Evolutionary conservation across 2,797 vertebrate genomes (phyloP).

Genomic region (Rhinella marina): DNA sequence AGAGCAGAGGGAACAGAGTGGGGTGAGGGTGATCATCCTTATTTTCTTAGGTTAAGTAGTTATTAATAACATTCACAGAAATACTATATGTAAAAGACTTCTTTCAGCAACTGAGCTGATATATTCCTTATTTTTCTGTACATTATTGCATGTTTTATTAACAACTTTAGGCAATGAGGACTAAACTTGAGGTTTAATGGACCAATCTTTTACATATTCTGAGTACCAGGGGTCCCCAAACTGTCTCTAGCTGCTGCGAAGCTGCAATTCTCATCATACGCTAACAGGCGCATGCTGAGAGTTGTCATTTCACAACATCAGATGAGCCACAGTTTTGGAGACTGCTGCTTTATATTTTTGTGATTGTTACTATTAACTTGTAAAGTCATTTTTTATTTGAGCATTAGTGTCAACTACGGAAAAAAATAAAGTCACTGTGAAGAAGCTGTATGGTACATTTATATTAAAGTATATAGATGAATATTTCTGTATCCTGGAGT

Average conservation of each 20-base stretch:
- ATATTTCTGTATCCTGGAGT: slow-evolving; percentile 18
- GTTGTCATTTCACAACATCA: not conserved
- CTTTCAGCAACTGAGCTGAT: not conserved
- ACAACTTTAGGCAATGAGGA: not conserved
- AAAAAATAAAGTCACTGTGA: not conserved
- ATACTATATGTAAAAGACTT: not conserved
- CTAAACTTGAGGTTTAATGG: not conserved
- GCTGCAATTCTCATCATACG: no score
- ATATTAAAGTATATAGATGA: not conserved
- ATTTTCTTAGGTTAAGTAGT: not conserved
- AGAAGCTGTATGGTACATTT: slow-evolving; percentile 18
- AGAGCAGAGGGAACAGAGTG: no score
- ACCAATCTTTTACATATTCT: not conserved
- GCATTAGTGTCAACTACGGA: slow-evolving; percentile 13
- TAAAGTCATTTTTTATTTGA: slow-evolving; percentile 2
- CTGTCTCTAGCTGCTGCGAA: not conserved
- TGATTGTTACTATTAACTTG: not conserved
- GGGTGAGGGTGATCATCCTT: not conserved
- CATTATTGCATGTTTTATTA: not conserved
- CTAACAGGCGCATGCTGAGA: not conserved
- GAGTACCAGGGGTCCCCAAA: not conserved
- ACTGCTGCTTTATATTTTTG: not conserved
- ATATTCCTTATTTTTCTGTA: not conserved
- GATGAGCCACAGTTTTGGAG: not conserved
- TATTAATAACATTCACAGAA: not conserved